These are phyloP conservation scores for Carollia perspicillata DNA, from an alignment of 2,113 vertebrate species.

Conservation along the genomic window DNA sequence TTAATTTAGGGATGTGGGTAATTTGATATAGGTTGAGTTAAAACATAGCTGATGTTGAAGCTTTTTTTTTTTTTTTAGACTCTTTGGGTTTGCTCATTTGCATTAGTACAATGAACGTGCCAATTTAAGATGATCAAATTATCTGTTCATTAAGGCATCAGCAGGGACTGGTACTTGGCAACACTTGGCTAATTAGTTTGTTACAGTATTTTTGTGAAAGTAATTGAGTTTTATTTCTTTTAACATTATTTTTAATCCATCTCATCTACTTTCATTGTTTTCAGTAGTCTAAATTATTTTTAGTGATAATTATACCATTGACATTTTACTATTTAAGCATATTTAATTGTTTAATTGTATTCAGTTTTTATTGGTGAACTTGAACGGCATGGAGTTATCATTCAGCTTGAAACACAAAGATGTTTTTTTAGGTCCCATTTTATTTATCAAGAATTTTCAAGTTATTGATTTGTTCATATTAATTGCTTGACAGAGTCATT, in stretches of 20 bases:
- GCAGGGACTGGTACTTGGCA: constrained; percentile 57
- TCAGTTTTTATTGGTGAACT: constrained; percentile 38
- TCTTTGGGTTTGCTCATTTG: constrained; percentile 61
- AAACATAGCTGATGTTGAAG: constrained; percentile 51
- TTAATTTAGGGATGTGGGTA: constrained; percentile 54
- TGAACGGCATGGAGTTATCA: constrained; percentile 35
- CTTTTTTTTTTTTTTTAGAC: background rate
- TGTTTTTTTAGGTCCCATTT: constrained; percentile 45
- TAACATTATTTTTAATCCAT: constrained; percentile 53
- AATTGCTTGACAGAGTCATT: background rate
- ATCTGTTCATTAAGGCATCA: constrained; percentile 65
- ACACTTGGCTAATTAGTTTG: constrained; percentile 65
- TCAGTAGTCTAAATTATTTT: constrained; percentile 51
- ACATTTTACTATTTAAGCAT: constrained; percentile 24
- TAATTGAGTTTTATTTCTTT: constrained; percentile 64
- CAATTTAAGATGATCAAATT: constrained; percentile 66
- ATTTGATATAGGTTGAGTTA: constrained; percentile 57
- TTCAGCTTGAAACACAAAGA: constrained; percentile 48
- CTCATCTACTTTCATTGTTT: constrained; percentile 55
- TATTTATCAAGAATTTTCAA: constrained; percentile 52
- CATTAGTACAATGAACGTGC: constrained; percentile 57
- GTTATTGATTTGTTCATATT: background rate
- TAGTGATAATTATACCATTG: constrained; percentile 61
- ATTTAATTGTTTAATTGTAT: constrained; percentile 46
- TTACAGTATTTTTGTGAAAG: constrained; percentile 48